Evolutionary conservation across 2,888 invertebrate genomes (phyloP), one percentile per base, ranked within the genome.

Genomic region (Julus scandinavius): DNA sequence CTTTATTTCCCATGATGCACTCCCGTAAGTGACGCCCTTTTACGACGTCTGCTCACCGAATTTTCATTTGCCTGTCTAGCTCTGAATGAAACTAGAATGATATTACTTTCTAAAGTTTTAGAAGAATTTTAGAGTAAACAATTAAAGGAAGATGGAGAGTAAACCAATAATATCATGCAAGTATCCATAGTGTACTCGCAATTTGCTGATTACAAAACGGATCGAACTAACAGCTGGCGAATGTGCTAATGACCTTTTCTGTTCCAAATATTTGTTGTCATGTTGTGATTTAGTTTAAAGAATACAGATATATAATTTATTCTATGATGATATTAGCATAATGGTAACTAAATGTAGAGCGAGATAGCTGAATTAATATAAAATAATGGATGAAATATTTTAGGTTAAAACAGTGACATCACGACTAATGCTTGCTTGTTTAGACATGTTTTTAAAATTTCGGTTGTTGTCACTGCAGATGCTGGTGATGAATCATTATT

Each of bases 401-500:
- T 4, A 58, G 58, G n/a, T n/a, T n/a, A n/a, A n/a, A n/a, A n/a
- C n/a, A n/a, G n/a, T 58, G 58, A 58, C 17, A 58, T 58, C 58
- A 58, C 13, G 58, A 15, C 15, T 29, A 29, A 29, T 29, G 29
- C 29, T 29, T 29, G 29, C 72, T 29, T n/a, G 72, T 72, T 4
- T 29, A 11, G 20, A 7, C 29, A 29, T 5, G 49, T 49, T 49
- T 85, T 20, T n/a, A 45, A n/a, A n/a, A 85, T 5, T 13, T 85
- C 11, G 45, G 17, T 45, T n/a, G 17, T 85, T 85, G 11, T 7
- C n/a, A 41, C 58, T 29, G 13, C 91, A 96, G 96, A 96, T 94
- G 95, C 96, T 91, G 97, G 97, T 90, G 97, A 97, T 92, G 94
- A 95, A 92, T 95, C 95, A 91, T 94, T 97, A 89, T 97, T 97